phyloP scores from a whole-genome alignment of 2,888 invertebrate species.

The Drosophila ezoana region DNA sequence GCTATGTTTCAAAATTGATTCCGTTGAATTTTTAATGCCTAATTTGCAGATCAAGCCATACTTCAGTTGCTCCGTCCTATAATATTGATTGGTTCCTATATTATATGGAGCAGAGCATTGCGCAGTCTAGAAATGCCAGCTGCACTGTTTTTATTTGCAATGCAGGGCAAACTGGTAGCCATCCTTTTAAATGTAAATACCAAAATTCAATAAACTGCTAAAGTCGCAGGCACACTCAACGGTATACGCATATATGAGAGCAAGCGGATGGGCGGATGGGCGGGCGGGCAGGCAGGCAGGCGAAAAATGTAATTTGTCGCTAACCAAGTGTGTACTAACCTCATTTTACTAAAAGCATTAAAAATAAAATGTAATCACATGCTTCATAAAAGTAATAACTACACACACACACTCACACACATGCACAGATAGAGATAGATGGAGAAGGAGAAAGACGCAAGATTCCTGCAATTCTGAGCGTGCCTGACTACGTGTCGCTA shows the following conservation, averaged over 20 bases:
- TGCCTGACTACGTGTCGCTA: conserved; percentile 73
- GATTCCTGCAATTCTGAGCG: conserved; percentile 72
- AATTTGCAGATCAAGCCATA: too few relatives aligned
- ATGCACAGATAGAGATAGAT: conserved; percentile 8
- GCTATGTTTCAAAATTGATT: too few relatives aligned
- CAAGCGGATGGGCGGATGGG: too few relatives aligned
- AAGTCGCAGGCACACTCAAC: conserved; percentile 12
- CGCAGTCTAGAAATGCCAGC: background rate
- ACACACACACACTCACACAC: conserved; percentile 51
- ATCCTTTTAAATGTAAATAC: conserved; percentile 28
- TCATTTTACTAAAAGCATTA: conserved; percentile 81
- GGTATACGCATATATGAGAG: background rate
- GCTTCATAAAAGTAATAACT: conserved; percentile 82
- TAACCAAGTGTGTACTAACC: conserved; percentile 81
- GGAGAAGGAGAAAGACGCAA: conserved; percentile 14
- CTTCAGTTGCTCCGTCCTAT: too few relatives aligned
- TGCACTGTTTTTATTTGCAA: background rate
- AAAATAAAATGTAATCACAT: conserved; percentile 81
- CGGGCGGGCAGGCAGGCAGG: conserved; percentile 1
- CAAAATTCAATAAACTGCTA: conserved; percentile 50
- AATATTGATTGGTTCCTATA: too few relatives aligned
- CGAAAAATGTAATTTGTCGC: conserved; percentile 77
- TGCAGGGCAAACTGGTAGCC: conserved; percentile 14
- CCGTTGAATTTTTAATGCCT: too few relatives aligned
- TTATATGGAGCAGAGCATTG: background rate